Conservation (phyloP, 2,888 invertebrate genomes). For the Neuroscelio doddi region DNA sequence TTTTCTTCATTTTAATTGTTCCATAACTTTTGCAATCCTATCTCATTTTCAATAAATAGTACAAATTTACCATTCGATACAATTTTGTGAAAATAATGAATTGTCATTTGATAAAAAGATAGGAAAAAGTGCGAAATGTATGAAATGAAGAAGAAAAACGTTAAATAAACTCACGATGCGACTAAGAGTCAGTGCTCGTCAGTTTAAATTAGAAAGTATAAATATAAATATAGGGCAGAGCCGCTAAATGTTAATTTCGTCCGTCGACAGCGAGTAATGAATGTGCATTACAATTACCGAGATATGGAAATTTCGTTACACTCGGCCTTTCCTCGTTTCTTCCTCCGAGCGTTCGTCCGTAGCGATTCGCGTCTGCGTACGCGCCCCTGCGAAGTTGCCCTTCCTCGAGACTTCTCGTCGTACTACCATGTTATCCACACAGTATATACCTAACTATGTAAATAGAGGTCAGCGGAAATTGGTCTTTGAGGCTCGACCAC, state of each 20-base stretch:
- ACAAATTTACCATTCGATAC: too few species aligned
- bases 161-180: neutral
- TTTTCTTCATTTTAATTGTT: too few species aligned
- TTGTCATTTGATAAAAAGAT: too few species aligned
- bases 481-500: slow-evolving; percentile 65
- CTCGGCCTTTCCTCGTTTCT: slow-evolving; percentile 38
- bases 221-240: slow-evolving; percentile 53
- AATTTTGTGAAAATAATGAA: too few species aligned
- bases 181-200: neutral
- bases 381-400: slow-evolving; percentile 13
- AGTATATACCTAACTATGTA: slow-evolving; percentile 68
- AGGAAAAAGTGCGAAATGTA: neutral
- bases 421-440: slow-evolving; percentile 59
- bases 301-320: slow-evolving; percentile 67
- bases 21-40: too few species aligned
- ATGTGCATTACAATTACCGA: slow-evolving; percentile 67
- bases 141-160: neutral
- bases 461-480: slow-evolving; percentile 69
- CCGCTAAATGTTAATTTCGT: slow-evolving; percentile 58
- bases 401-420: slow-evolving; percentile 30
- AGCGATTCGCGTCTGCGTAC: neutral
- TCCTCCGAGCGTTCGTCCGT: slow-evolving; percentile 8
- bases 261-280: slow-evolving; percentile 58
- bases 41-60: too few species aligned
- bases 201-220: slow-evolving; percentile 55